These are phyloP conservation scores for Erpornis zantholeuca DNA, from an alignment of 2,113 vertebrate genomes.

Conservation along the genomic window DNA sequence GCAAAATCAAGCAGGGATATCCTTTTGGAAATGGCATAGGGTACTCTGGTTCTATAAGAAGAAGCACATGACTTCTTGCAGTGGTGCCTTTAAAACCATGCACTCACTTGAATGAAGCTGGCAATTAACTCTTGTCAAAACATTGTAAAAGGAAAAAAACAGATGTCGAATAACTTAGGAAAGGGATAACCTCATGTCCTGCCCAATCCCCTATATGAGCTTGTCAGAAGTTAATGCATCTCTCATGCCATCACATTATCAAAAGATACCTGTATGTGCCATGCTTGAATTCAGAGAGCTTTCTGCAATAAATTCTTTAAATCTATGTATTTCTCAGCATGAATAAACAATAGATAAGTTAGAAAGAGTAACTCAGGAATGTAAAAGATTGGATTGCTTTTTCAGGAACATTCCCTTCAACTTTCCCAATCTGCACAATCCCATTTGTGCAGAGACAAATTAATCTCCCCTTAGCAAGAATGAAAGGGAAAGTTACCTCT, in stretches of 20 bases:
- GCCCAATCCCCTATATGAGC: constrained; percentile 5
- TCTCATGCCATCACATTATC: neutral
- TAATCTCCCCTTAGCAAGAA: neutral
- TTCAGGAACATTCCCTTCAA: neutral
- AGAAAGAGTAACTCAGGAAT: neutral
- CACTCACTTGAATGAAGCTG: constrained; percentile 53
- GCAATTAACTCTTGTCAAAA: constrained; percentile 69
- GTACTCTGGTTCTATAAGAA: constrained; percentile 31
- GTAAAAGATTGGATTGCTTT: neutral
- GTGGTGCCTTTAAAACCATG: constrained; percentile 29
- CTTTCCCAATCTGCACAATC: neutral
- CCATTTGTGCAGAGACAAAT: neutral
- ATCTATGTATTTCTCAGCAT: neutral
- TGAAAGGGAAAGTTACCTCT: neutral
- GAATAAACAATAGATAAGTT: constrained; percentile 10
- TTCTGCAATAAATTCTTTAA: neutral
- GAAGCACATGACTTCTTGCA: constrained; percentile 22
- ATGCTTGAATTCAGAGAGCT: constrained; percentile 23
- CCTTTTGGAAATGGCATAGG: neutral
- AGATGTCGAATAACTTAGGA: constrained; percentile 56
- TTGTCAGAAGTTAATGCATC: constrained; percentile 47
- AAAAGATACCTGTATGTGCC: neutral
- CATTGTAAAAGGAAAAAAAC: constrained; percentile 52
- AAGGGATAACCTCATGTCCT: constrained; percentile 56
- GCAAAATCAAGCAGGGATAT: constrained; percentile 16